Conservation (phyloP, 1,140 invertebrate species). For the Cotesia vestalis region DNA sequence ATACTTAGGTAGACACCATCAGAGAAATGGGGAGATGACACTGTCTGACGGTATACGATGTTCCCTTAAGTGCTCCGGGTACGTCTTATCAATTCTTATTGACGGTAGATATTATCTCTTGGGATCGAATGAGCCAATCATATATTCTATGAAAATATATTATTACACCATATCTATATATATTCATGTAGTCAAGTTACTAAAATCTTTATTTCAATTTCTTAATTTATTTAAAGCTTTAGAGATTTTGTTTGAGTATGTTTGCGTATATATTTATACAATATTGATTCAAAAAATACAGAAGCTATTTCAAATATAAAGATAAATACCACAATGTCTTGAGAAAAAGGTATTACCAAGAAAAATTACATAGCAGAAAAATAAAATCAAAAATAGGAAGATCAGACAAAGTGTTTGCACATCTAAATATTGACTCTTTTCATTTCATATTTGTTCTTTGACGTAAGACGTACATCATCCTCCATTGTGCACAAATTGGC, state of each 20-base stretch:
- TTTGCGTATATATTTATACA: not conserved
- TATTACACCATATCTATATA: too few relatives aligned
- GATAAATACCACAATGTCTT: too few relatives aligned
- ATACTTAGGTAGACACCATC: not conserved
- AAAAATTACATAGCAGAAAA: too few relatives aligned
- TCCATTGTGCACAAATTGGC: conserved; percentile 43
- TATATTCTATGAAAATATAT: not conserved
- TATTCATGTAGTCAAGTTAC: too few relatives aligned
- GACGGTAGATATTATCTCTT: conserved; percentile 37
- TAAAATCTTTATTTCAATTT: not conserved
- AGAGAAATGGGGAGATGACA: conserved; percentile 24
- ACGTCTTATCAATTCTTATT: conserved; percentile 46
- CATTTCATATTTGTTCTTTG: conserved; percentile 42
- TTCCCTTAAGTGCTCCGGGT: conserved; percentile 44
- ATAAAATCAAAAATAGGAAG: too few relatives aligned
- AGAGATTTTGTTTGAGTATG: not conserved
- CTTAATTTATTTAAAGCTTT: not conserved
- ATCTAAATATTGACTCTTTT: conserved; percentile 38
- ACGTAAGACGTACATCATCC: conserved; percentile 38
- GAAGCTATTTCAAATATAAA: too few relatives aligned
- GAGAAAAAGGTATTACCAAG: too few relatives aligned
- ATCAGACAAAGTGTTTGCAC: conserved; percentile 24
- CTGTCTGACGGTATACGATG: conserved; percentile 39
- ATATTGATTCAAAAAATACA: not conserved
- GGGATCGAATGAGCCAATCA: not conserved